These are phyloP conservation scores for Anolis apletophallus DNA, from an alignment of 2,797 vertebrate species.

Conservation along the genomic window DNA sequence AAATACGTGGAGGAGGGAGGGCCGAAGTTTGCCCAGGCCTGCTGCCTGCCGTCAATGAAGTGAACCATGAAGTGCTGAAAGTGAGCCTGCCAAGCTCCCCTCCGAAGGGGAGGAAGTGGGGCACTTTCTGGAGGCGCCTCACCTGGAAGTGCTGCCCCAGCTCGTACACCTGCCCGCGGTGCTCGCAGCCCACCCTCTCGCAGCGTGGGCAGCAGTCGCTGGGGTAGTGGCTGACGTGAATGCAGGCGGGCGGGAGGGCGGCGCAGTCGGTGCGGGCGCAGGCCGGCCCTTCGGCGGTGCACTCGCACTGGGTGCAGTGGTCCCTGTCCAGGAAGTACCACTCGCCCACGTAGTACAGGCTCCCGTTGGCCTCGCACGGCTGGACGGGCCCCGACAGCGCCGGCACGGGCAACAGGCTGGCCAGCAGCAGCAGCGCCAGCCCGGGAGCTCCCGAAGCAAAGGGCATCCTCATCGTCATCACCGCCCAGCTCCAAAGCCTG, in stretches of 20 bases:
- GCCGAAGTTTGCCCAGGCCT: no score
- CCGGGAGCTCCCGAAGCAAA: constrained; percentile 2
- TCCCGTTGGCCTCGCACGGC: constrained; percentile 85
- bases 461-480: no score
- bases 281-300: constrained; percentile 80
- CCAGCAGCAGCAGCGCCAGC: constrained; percentile 56
- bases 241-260: constrained; percentile 84
- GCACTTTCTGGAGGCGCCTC: no score
- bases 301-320: constrained; percentile 86
- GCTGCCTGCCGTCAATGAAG: no score
- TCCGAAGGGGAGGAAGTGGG: no score
- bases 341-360: constrained; percentile 85
- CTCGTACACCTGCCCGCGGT: constrained; percentile 85
- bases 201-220: constrained; percentile 88
- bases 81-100: no score
- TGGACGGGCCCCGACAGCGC: constrained; percentile 77
- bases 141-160: constrained; percentile 86
- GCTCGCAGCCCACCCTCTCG: constrained; percentile 87
- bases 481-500: neutral
- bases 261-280: constrained; percentile 84
- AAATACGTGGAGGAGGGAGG: no score
- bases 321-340: constrained; percentile 88
- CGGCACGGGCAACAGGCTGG: constrained; percentile 63
- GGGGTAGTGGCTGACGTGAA: constrained; percentile 89
- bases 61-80: no score